Base-by-base conservation (phyloP, 2,113 vertebrate genomes). In the Percopsis transmontana region DNA sequence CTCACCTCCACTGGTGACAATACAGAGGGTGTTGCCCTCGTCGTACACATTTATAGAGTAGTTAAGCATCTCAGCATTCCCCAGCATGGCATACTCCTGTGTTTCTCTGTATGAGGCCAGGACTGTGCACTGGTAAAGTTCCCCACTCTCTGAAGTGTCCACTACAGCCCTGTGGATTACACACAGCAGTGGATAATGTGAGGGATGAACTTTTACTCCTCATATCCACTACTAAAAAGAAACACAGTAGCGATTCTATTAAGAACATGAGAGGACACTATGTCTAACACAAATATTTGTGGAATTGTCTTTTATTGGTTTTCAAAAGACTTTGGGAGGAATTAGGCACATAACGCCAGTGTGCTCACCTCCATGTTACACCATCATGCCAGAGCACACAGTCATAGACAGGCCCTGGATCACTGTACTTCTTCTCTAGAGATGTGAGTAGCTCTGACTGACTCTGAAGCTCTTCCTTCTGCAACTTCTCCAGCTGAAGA, bases 21-120 rank as follows among this genome's bases (percentile, higher is more conserved):
- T 95, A 70, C 96, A 99, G 69, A 99, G 96, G 1, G 96, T 93
- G 81, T 95, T 97, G 57, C 97, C 97, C 20, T 98, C 96, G 57
- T 99, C 97, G 27, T 99, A 98, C 82, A 99, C 93, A 73, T 97
- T 99, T 4, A 99, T 80, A 0, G 97, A 99, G 74, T 98, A 99
- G 88, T 99, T 99, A 7, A 99, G 83, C 97, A 99, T 99, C 81
- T 99, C 97, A 0, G 96, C 94, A 50, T 92, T 93, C 72, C 97
- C 96, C 65, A 99, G 93, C 3, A 96, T 95, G 50, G 95, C 94
- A 6, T 94, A 96, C 65, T 99, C 95, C 62, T 99, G 96, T 2
- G 88, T 87, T 75, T 98, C 97, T 90, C 72, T 95, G 87, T 97
- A 99, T 62, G 93, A 94, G 76, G 93, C 91, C 72, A 99, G 80